These are phyloP conservation scores for Chloroceryle inda DNA, from an alignment of 2,797 vertebrate genomes.

Conservation along the genomic window DNA sequence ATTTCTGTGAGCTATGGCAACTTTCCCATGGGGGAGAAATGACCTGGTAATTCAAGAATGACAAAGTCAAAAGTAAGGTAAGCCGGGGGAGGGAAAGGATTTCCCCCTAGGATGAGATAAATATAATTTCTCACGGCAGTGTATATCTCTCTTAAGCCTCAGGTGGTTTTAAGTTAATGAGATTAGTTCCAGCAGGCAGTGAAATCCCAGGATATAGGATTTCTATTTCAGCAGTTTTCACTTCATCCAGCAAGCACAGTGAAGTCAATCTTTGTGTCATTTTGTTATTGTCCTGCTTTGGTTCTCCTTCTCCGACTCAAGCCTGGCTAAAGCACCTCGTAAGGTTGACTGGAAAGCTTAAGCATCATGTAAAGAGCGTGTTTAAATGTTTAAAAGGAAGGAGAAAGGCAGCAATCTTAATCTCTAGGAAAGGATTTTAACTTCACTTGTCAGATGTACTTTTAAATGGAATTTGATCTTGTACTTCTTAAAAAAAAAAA, in stretches of 20 bases:
- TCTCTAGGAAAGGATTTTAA: background rate
- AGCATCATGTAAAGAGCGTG: constrained; percentile 36
- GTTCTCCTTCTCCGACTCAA: constrained; percentile 59
- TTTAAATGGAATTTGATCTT: background rate
- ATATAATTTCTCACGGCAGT: constrained; percentile 74
- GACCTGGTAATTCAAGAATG: constrained; percentile 59
- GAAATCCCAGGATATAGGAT: constrained; percentile 69
- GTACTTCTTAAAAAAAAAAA: background rate
- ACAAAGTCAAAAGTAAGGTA: constrained; percentile 71
- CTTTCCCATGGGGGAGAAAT: constrained; percentile 60
- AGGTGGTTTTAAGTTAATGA: constrained; percentile 75
- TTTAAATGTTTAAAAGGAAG: constrained; percentile 22
- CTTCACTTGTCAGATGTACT: constrained; percentile 15
- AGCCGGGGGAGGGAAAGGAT: constrained; percentile 31
- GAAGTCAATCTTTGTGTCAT: constrained; percentile 65
- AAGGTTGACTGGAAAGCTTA: constrained; percentile 63
- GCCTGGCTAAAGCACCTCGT: constrained; percentile 22
- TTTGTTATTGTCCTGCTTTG: constrained; percentile 57
- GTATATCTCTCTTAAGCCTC: constrained; percentile 72
- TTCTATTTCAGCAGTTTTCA: constrained; percentile 74
- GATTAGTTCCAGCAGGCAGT: constrained; percentile 71
- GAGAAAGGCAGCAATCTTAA: constrained; percentile 8
- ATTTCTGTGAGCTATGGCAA: constrained; percentile 40
- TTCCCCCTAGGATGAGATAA: constrained; percentile 62
- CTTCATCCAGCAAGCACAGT: constrained; percentile 61